Percentiles rank a stretch among this genome's conserved stretches.
phyloP scores from a whole-genome alignment of 1,140 invertebrate genomes.

The Andricus grossulariae region DNA sequence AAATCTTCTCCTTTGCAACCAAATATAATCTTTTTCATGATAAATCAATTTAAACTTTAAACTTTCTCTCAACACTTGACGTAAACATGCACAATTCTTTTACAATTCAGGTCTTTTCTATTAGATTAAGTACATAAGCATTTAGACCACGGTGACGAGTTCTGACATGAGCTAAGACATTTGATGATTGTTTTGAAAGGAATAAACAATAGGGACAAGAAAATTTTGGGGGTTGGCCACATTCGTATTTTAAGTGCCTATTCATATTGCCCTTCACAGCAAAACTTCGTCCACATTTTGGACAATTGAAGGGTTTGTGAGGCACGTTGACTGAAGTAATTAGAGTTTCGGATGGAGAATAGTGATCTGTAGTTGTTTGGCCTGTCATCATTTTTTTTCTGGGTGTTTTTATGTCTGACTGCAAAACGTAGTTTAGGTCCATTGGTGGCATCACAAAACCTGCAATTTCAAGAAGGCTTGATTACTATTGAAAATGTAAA shows the following conservation, averaged over 20 bases:
- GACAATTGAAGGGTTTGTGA: constrained; percentile 48
- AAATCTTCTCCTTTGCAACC: no score
- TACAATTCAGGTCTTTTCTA: neutral
- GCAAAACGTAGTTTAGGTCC: constrained; percentile 7
- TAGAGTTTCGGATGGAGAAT: neutral
- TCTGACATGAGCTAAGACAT: constrained; percentile 49
- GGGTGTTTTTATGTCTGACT: neutral
- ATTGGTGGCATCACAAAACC: neutral
- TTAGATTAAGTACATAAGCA: constrained; percentile 42
- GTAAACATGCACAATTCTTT: neutral
- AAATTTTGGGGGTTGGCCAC: constrained; percentile 40
- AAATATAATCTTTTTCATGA: no score
- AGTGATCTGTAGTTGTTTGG: neutral
- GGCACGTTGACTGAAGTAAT: neutral
- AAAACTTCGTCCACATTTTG: constrained; percentile 69
- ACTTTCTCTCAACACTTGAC: no score
- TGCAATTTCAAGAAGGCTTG: neutral
- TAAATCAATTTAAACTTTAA: no score
- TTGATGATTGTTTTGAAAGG: constrained; percentile 47
- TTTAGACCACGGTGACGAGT: constrained; percentile 44
- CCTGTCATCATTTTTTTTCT: neutral
- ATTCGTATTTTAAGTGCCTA: constrained; percentile 67
- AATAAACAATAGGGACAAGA: constrained; percentile 39
- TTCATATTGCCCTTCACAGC: constrained; percentile 64
- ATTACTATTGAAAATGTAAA: neutral